Evolutionary conservation across 2,113 vertebrate species (phyloP), one percentile per base, ranked within the genome.

Genomic region (Trematomus loennbergii): DNA sequence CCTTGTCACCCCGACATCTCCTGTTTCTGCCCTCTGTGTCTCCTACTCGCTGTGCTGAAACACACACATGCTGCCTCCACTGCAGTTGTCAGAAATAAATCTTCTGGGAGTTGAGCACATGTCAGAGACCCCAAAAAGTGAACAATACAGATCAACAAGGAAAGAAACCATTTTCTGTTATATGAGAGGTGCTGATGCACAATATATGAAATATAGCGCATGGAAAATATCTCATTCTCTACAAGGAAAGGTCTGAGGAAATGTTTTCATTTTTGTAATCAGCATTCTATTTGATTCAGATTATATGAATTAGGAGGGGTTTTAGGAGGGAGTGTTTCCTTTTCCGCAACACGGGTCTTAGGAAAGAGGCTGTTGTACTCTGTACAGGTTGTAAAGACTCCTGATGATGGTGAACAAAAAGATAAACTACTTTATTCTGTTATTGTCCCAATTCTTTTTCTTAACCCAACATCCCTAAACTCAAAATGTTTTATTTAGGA

Each of bases 91-190:
- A 64, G 48, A n/a, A 60, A 65, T 52, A 45, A 59, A 40, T 75
- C 58, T 46, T 17, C 64, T 7, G 18, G 79, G 74, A 79, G 40
- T 48, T 22, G 63, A 75, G 53, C 64, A 15, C 55, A 55, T 16
- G 75, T 86, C 78, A 75, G 43, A 78, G 49, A 79, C 33, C 48
- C 59, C 49, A 15, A n/a, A 73, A 73, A 49, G 61, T 78, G 57
- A 83, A 72, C 72, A 75, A 60, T 5, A 25, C 48, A 64, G 20
- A 70, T 13, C 46, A 82, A 43, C 48, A 9, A 52, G 57, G 13
- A 55, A 15, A 33, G 55, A 20, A 33, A 72, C 49, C 1, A 12
- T 25, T 54, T 45, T 18, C 45, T 55, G 5, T n/a, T 29, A 52
- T 25, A 61, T 16, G 2, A 10, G 3, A 63, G 52, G 54, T 54